Evolutionary conservation across 2,888 invertebrate species (phyloP).

Genomic region (Lasioglossum leucozonium): DNA sequence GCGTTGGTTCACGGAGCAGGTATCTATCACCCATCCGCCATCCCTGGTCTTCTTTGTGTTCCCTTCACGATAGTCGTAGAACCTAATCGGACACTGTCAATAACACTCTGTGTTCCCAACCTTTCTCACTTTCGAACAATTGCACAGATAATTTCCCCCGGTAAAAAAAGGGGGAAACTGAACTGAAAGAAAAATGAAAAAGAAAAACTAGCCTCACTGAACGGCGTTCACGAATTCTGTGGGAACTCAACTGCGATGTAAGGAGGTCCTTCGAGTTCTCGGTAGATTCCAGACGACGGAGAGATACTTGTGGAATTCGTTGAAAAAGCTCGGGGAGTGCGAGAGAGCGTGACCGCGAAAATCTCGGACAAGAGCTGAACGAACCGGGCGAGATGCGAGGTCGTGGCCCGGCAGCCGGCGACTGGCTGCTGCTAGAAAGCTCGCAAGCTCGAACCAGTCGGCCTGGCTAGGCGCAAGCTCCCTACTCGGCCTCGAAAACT

Average conservation of each 20-base stretch:
- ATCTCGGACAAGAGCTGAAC: constrained; percentile 6
- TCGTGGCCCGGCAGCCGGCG: constrained; percentile 79
- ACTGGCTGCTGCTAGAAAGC: constrained; percentile 77
- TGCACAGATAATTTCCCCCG: neutral
- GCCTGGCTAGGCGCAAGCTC: constrained; percentile 78
- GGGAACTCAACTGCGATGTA: neutral
- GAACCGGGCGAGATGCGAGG: constrained; percentile 68
- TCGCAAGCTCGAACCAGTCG: constrained; percentile 73
- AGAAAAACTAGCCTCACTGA: neutral
- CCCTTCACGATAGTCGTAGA: neutral
- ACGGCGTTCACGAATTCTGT: neutral
- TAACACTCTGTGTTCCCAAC: constrained; percentile 15
- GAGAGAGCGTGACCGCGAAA: constrained; percentile 50
- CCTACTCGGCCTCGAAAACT: constrained; percentile 67
- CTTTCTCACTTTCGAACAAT: constrained; percentile 18
- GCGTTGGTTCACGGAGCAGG: constrained; percentile 38
- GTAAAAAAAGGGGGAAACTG: neutral
- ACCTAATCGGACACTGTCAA: neutral
- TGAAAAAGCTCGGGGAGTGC: neutral
- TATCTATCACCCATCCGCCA: constrained; percentile 70
- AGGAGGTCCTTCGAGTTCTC: neutral
- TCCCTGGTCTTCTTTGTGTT: constrained; percentile 34
- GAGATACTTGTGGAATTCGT: neutral
- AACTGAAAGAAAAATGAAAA: neutral
- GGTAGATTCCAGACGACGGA: neutral